Percentiles rank a stretch among this genome's conserved stretches.
phyloP scores from a whole-genome alignment of 2,888 invertebrate genomes.

The Kuschelorhynchus macadamiae region DNA sequence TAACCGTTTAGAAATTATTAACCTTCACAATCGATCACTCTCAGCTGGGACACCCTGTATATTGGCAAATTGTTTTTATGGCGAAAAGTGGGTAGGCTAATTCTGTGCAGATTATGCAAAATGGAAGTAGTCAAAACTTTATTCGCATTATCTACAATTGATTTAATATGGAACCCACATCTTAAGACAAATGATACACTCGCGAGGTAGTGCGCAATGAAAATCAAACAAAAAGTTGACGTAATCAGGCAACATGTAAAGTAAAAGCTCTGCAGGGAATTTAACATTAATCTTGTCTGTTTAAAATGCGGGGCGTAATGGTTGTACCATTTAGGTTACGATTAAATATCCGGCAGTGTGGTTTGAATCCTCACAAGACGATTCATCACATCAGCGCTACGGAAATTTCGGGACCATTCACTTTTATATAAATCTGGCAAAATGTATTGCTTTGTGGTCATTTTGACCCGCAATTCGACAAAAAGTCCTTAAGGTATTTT shows the following conservation, averaged over 20 bases:
- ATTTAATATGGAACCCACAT: neutral
- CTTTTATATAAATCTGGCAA: conserved; percentile 8
- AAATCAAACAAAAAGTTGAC: conserved; percentile 31
- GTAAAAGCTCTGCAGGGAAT: conserved; percentile 12
- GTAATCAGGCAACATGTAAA: conserved; percentile 5
- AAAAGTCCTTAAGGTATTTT: too few species aligned
- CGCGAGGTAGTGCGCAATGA: neutral
- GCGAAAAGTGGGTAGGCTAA: too few species aligned
- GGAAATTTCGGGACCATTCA: conserved; percentile 12
- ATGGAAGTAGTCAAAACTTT: neutral
- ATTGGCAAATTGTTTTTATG: too few species aligned
- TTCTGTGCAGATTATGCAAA: too few species aligned
- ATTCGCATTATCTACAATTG: neutral
- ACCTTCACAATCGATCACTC: too few species aligned
- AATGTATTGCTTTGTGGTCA: conserved; percentile 5
- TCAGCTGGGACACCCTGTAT: too few species aligned
- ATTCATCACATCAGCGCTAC: conserved; percentile 27
- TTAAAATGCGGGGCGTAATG: conserved; percentile 17
- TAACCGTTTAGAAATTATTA: too few species aligned
- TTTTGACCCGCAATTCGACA: conserved; percentile 7
- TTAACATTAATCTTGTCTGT: conserved; percentile 37
- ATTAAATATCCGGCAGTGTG: conserved; percentile 36
- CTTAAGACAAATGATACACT: conserved; percentile 2
- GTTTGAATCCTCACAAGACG: conserved; percentile 19
- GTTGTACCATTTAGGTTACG: conserved; percentile 34